These are phyloP conservation scores for Sminthurides aquaticus DNA, from an alignment of 2,888 invertebrate genomes.

Conservation along the genomic window DNA sequence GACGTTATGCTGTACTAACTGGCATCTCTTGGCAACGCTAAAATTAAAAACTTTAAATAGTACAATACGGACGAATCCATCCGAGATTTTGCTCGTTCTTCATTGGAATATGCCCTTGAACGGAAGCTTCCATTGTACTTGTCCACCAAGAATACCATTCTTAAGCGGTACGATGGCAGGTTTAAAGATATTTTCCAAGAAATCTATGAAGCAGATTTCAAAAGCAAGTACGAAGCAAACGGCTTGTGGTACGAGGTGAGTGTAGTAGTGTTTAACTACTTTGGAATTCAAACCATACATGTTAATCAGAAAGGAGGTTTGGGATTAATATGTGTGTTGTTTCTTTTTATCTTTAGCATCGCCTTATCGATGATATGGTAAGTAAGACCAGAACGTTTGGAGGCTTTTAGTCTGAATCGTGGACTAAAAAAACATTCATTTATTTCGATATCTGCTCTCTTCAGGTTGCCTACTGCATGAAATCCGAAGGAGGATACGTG, in stretches of 20 bases:
- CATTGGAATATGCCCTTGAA: slow-evolving; percentile 79
- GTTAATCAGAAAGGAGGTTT: no score
- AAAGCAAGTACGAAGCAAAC: slow-evolving; percentile 69
- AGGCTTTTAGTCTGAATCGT: no score
- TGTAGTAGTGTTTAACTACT: no score
- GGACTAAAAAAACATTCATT: background rate
- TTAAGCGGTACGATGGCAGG: slow-evolving; percentile 91
- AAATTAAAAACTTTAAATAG: slow-evolving; percentile 2
- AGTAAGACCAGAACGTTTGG: background rate
- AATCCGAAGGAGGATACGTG: slow-evolving; percentile 96
- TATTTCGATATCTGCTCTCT: background rate
- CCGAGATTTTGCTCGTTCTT: slow-evolving; percentile 86
- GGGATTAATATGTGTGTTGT: no score
- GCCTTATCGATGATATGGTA: slow-evolving; percentile 96
- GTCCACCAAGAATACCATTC: slow-evolving; percentile 93
- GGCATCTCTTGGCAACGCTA: no score
- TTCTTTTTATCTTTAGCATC: slow-evolving; percentile 56
- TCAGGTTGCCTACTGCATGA: slow-evolving; percentile 84
- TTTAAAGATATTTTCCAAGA: slow-evolving; percentile 97
- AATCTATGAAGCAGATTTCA: slow-evolving; percentile 82
- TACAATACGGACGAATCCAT: slow-evolving; percentile 89
- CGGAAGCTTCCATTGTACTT: slow-evolving; percentile 82
- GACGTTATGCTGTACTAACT: no score
- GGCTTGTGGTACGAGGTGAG: slow-evolving; percentile 72
- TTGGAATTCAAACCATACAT: no score